Percentiles rank a stretch among this genome's conserved stretches.
Evolutionary conservation across 2,888 invertebrate genomes (phyloP).

Genomic region (Leptura quadrifasciata): DNA sequence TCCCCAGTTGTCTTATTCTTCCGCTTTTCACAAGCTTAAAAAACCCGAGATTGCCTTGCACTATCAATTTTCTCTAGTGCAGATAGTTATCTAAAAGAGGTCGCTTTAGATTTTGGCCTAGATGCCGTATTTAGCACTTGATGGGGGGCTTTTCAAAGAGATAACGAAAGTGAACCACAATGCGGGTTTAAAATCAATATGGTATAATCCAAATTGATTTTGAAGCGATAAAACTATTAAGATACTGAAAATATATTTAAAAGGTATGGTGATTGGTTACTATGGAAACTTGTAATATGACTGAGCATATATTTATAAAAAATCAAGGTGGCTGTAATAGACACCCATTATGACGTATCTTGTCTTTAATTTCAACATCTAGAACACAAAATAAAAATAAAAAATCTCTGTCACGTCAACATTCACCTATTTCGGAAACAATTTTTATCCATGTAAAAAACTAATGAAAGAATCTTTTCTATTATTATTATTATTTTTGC

Average conservation of each 20-base stretch:
- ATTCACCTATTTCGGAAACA: too few species aligned
- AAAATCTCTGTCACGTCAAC: too few species aligned
- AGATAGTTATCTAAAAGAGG: not conserved
- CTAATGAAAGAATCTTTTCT: too few species aligned
- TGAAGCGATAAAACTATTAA: not conserved
- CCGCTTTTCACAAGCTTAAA: not conserved
- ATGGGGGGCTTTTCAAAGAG: not conserved
- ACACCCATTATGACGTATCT: too few species aligned
- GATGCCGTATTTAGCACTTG: conserved; percentile 7
- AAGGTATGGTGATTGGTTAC: too few species aligned
- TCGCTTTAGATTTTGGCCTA: not conserved
- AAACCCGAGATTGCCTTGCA: not conserved
- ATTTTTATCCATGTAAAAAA: too few species aligned
- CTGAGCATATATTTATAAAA: too few species aligned
- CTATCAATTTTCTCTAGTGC: not conserved
- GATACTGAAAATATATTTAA: not conserved
- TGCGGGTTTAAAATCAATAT: not conserved
- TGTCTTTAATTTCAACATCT: too few species aligned
- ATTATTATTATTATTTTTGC: too few species aligned
- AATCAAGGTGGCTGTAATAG: too few species aligned
- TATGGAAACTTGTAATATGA: too few species aligned
- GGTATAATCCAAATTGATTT: not conserved
- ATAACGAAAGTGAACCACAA: not conserved
- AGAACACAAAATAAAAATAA: too few species aligned
- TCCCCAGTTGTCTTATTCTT: not conserved